Evolutionary conservation across 2,888 invertebrate genomes (phyloP).

Genomic region (Caenorhabditis doughertyi): DNA sequence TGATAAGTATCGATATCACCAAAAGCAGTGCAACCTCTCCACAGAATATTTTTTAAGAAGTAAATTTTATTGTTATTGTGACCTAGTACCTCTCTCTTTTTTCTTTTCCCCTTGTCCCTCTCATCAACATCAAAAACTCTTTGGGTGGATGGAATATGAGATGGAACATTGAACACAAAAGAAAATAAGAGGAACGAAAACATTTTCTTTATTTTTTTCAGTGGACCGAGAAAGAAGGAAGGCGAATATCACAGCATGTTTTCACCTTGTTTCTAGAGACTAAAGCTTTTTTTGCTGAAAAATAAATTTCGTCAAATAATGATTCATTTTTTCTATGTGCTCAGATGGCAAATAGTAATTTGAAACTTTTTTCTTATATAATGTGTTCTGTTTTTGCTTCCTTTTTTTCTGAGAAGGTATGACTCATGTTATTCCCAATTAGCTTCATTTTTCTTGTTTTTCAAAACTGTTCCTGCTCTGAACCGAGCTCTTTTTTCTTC

Average conservation of each 20-base stretch:
- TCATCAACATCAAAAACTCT: conserved; percentile 45
- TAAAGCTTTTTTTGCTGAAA: background rate
- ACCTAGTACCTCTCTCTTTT: background rate
- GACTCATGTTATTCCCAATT: conserved; percentile 4
- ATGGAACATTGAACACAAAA: conserved; percentile 59
- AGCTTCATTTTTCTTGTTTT: conserved; percentile 6
- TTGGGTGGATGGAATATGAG: conserved; percentile 65
- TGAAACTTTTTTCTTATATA: background rate
- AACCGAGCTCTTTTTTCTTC: background rate
- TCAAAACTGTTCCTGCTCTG: background rate
- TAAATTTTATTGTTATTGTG: conserved; percentile 18
- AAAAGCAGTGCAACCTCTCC: too few species aligned
- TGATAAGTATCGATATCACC: too few species aligned
- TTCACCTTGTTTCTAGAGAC: background rate
- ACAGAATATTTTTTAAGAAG: background rate
- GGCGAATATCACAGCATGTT: conserved; percentile 10
- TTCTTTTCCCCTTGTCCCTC: background rate
- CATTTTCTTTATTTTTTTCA: conserved; percentile 2
- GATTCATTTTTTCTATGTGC: background rate
- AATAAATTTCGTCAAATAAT: too few species aligned
- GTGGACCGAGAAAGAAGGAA: background rate
- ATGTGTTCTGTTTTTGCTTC: conserved; percentile 1
- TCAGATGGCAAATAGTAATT: background rate
- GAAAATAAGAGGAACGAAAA: conserved; percentile 18
- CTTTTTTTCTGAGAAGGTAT: background rate